Evolutionary conservation across 1,140 invertebrate species (phyloP).

Genomic region (Ganaspis sp.): DNA sequence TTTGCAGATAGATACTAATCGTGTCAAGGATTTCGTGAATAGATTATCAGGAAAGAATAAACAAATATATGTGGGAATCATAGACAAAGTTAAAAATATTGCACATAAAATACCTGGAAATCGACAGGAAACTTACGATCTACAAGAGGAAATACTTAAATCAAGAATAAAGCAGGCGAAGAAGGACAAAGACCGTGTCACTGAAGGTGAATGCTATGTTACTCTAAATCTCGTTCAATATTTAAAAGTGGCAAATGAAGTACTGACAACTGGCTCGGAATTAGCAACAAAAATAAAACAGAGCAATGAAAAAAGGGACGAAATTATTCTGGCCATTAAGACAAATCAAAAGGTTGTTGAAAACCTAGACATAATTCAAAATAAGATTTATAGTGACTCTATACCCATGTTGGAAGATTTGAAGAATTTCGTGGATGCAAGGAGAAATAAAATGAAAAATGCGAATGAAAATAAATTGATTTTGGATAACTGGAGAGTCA

Average conservation of each 20-base stretch:
- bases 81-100: too few relatives aligned
- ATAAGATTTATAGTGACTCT: neutral
- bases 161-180: too few relatives aligned
- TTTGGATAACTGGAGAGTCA: neutral
- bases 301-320: neutral
- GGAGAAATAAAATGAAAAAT: neutral
- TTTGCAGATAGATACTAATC: too few relatives aligned
- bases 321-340: neutral
- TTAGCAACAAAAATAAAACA: neutral
- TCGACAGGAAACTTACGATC: too few relatives aligned
- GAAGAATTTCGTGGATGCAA: neutral
- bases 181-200: neutral
- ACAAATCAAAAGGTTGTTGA: neutral
- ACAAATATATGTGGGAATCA: too few relatives aligned
- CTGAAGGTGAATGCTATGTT: neutral
- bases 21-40: too few relatives aligned
- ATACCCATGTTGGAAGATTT: neutral
- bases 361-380: neutral
- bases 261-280: neutral
- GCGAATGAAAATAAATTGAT: neutral
- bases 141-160: too few relatives aligned
- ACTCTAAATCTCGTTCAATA: neutral
- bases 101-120: too few relatives aligned
- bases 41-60: too few relatives aligned
- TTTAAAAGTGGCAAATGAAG: neutral